Percentiles rank a stretch among this genome's conserved stretches.
These are phyloP conservation scores for Ophion costatus DNA, from an alignment of 2,888 invertebrate species.

Conservation along the genomic window DNA sequence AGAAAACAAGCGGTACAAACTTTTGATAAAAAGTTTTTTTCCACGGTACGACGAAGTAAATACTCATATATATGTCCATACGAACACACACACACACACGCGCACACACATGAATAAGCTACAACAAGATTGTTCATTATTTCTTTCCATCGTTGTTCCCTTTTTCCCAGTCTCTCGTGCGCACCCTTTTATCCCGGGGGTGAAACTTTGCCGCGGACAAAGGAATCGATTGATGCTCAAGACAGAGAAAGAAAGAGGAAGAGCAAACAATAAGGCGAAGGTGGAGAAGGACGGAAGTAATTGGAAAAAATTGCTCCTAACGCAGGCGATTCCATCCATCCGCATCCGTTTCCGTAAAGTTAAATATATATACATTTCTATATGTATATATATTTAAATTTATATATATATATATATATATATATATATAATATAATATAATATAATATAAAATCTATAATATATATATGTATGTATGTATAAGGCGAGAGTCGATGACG, in stretches of 20 bases:
- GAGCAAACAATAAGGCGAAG: not conserved
- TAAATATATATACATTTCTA: not conserved
- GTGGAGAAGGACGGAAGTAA: constrained; percentile 11
- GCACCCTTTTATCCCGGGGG: constrained; percentile 9
- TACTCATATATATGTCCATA: constrained; percentile 23
- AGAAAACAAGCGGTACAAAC: constrained; percentile 25
- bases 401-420: not conserved
- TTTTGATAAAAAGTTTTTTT: constrained; percentile 56
- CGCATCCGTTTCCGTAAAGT: constrained; percentile 17
- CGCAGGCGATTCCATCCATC: constrained; percentile 29
- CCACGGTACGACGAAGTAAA: constrained; percentile 31
- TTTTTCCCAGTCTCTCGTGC: constrained; percentile 4
- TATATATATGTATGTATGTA: not conserved
- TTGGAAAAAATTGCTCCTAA: constrained; percentile 40
- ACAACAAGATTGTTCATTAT: constrained; percentile 64
- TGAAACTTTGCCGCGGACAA: constrained; percentile 50
- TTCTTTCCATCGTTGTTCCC: constrained; percentile 47
- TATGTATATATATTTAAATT: not conserved
- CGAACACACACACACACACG: too few species aligned
- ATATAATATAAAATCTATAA: not conserved
- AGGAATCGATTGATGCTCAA: constrained; percentile 50
- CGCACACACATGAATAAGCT: constrained; percentile 59
- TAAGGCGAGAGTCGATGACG: not conserved
- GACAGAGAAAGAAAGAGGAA: not conserved
- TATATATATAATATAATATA: not conserved